Conservation (phyloP, 1,140 invertebrate species). For the Diabrotica undecimpunctata region DNA sequence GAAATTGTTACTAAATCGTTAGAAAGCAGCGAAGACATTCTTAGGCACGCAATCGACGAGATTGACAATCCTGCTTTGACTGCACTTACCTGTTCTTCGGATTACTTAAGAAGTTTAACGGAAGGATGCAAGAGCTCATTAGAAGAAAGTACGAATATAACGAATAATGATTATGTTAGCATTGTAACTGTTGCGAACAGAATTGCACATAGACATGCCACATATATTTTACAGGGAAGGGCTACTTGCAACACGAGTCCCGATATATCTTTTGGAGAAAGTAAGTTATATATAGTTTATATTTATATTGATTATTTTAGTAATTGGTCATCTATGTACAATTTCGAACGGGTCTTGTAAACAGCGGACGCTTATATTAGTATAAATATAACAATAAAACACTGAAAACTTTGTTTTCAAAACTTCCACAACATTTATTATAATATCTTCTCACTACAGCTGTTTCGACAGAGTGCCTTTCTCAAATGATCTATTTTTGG, state of each 20-base stretch:
- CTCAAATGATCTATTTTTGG: too few species aligned
- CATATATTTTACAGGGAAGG: constrained; percentile 65
- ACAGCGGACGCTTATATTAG: too few species aligned
- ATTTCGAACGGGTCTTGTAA: background rate
- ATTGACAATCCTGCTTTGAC: constrained; percentile 69
- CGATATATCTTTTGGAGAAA: constrained; percentile 68
- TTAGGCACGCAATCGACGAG: constrained; percentile 60
- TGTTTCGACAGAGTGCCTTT: too few species aligned
- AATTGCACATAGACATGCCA: constrained; percentile 53
- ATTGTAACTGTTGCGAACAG: constrained; percentile 31
- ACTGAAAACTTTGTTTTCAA: too few species aligned
- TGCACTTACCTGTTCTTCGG: constrained; percentile 65
- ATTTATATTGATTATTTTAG: too few species aligned
- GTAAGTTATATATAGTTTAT: constrained; percentile 50
- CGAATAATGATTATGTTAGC: constrained; percentile 24
- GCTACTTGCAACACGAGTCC: constrained; percentile 68
- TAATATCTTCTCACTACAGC: too few species aligned
- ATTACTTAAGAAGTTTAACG: constrained; percentile 56
- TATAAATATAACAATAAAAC: too few species aligned
- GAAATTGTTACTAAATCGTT: constrained; percentile 44
- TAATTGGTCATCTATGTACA: too few species aligned
- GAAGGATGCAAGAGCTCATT: constrained; percentile 45
- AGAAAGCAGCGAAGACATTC: constrained; percentile 56
- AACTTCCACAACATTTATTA: too few species aligned
- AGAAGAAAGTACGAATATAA: constrained; percentile 30